Percentiles rank a stretch among this genome's conserved stretches.
Conservation (phyloP, 1,140 invertebrate genomes). For the Anastrepha obliqua region DNA sequence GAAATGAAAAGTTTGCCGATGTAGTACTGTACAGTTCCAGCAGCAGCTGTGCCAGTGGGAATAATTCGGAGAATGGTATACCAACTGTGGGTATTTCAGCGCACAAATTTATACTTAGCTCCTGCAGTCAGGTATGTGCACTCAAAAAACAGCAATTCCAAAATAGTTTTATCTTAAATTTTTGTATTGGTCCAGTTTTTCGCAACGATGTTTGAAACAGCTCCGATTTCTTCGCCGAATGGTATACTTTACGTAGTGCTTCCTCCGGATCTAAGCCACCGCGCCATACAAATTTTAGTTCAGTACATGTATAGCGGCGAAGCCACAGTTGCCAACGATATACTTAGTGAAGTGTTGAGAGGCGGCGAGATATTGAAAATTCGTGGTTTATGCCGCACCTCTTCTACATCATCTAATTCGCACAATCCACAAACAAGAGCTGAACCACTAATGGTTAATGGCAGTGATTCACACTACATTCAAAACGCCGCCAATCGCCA, state of each 20-base stretch:
- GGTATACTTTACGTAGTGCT: slow-evolving; percentile 84
- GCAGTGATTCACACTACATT: slow-evolving; percentile 3
- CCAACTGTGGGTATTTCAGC: slow-evolving; percentile 83
- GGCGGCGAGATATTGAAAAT: slow-evolving; percentile 87
- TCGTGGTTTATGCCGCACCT: slow-evolving; percentile 81
- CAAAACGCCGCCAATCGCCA: slow-evolving; percentile 18
- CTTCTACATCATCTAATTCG: slow-evolving; percentile 25
- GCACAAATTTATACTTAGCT: slow-evolving; percentile 90
- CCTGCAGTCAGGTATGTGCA: slow-evolving; percentile 78
- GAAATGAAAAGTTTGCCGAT: slow-evolving; percentile 86
- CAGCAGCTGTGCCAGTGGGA: slow-evolving; percentile 77
- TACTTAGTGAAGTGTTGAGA: slow-evolving; percentile 84
- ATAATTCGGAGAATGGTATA: slow-evolving; percentile 73
- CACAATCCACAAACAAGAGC: not conserved
- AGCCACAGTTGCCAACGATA: slow-evolving; percentile 88
- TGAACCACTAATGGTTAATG: slow-evolving; percentile 24
- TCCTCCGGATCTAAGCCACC: slow-evolving; percentile 86
- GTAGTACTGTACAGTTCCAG: slow-evolving; percentile 81
- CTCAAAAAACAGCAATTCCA: not conserved
- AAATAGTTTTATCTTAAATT: not conserved
- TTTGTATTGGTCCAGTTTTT: slow-evolving; percentile 74
- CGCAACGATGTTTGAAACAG: slow-evolving; percentile 72
- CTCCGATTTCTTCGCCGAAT: slow-evolving; percentile 73
- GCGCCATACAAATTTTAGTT: slow-evolving; percentile 86
- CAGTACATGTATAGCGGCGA: slow-evolving; percentile 92